Conservation (phyloP, 2,888 invertebrate genomes). For the Gnatocerus cornutus region DNA sequence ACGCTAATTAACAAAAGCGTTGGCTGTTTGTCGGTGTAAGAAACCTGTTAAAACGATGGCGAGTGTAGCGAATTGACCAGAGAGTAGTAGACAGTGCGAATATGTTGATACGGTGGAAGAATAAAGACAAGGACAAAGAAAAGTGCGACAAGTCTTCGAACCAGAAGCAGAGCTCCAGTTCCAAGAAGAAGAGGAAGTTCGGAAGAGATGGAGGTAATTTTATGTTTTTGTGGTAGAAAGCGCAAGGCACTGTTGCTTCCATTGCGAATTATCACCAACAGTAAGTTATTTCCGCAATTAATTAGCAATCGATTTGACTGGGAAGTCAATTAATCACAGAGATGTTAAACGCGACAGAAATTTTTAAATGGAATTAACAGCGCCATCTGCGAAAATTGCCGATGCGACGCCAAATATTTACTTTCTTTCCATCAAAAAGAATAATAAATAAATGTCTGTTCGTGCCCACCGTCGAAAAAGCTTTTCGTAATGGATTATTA, state of each 20-base stretch:
- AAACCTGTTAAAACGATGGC: not conserved
- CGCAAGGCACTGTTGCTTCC: not conserved
- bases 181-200: slow-evolving; percentile 87
- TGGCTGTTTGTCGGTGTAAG: not conserved
- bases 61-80: slow-evolving; percentile 17
- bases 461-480: slow-evolving; percentile 4
- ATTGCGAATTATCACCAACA: no score
- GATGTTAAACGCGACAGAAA: not conserved
- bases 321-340: slow-evolving; percentile 15
- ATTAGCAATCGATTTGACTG: slow-evolving; percentile 5
- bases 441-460: not conserved
- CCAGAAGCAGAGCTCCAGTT: slow-evolving; percentile 72
- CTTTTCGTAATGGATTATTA: slow-evolving; percentile 14
- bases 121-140: slow-evolving; percentile 86
- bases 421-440: not conserved
- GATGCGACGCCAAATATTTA: not conserved
- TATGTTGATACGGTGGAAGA: slow-evolving; percentile 90
- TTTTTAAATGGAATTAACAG: slow-evolving; percentile 6
- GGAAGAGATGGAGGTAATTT: slow-evolving; percentile 84
- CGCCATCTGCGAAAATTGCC: not conserved
- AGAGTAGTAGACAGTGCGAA: slow-evolving; percentile 20
- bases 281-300: not conserved
- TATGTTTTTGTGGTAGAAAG: slow-evolving; percentile 20
- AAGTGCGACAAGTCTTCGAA: slow-evolving; percentile 72
- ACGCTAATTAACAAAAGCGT: slow-evolving; percentile 24